These are phyloP conservation scores for Muscina levida DNA, from an alignment of 2,888 invertebrate species.

Conservation along the genomic window DNA sequence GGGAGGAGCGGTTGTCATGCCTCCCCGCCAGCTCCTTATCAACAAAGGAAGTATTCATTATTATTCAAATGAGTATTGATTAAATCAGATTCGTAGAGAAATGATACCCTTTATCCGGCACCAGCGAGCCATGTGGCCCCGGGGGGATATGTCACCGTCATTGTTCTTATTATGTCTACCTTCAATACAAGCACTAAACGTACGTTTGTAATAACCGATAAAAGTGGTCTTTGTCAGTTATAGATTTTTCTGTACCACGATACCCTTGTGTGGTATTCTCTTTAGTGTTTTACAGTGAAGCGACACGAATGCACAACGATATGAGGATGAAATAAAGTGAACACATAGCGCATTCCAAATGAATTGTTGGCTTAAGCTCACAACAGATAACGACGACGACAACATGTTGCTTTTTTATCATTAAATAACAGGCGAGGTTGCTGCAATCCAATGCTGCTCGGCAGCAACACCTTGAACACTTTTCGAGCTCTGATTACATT, in stretches of 20 bases:
- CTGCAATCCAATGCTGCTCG: background rate
- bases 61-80: constrained; percentile 29
- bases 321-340: no score
- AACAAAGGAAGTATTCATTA: constrained; percentile 3
- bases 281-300: no score
- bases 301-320: no score
- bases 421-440: background rate
- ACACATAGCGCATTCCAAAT: background rate
- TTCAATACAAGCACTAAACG: no score
- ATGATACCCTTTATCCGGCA: background rate
- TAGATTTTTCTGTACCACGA: no score
- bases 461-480: constrained; percentile 4
- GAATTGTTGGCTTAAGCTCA: background rate
- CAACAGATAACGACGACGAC: constrained; percentile 1
- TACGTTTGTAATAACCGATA: no score
- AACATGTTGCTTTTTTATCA: constrained; percentile 29
- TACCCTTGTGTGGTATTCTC: no score
- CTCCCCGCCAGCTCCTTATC: background rate
- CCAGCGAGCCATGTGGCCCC: background rate
- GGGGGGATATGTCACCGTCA: background rate
- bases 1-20: no score
- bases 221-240: no score
- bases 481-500: constrained; percentile 5
- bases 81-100: constrained; percentile 5
- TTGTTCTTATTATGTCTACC: no score